Evolutionary conservation across 2,113 vertebrate genomes (phyloP).

Genomic region (Ameiurus melas): DNA sequence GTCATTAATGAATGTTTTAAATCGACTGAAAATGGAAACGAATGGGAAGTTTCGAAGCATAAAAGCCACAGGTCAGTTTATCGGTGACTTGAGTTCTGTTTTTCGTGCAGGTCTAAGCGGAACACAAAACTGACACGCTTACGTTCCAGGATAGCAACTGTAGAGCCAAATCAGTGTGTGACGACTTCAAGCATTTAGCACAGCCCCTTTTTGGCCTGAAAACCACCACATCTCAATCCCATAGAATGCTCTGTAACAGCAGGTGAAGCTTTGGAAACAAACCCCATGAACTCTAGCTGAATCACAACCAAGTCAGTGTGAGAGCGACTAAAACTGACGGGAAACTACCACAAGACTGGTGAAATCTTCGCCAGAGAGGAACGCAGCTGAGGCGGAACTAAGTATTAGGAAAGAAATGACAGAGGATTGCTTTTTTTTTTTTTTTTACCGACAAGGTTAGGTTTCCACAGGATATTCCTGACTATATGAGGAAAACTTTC

Average conservation of each 20-base stretch:
- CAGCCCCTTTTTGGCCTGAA: background rate
- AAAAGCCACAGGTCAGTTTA: background rate
- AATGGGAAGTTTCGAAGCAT: background rate
- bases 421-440: background rate
- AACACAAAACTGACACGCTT: background rate
- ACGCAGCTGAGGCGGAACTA: background rate
- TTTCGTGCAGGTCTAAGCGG: background rate
- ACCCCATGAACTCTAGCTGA: background rate
- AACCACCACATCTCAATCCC: background rate
- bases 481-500: background rate
- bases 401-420: slow-evolving; percentile 1
- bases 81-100: background rate
- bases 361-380: background rate
- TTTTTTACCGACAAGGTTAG: background rate
- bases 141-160: background rate
- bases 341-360: background rate
- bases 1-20: background rate
- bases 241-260: background rate
- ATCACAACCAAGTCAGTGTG: background rate
- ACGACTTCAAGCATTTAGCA: background rate
- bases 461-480: background rate
- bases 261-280: background rate
- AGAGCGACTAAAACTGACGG: background rate
- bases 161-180: background rate
- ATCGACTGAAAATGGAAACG: background rate